Conservation (phyloP, 2,888 invertebrate species). For the Venusia cambrica region DNA sequence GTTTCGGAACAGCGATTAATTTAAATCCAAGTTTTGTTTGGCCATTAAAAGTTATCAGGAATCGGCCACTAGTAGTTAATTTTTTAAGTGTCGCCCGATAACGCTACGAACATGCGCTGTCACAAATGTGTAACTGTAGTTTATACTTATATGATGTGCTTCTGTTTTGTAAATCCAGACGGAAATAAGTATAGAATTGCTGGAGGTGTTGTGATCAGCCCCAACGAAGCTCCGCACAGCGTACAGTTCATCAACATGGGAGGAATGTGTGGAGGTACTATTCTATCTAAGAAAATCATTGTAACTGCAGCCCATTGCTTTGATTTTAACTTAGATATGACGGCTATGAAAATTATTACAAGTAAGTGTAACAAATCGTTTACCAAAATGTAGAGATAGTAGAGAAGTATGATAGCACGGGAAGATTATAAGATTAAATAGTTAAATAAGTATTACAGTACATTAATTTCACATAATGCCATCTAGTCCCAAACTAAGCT, state of each 20-base stretch:
- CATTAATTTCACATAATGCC: too few relatives aligned
- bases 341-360: constrained; percentile 41
- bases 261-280: constrained; percentile 40
- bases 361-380: too few relatives aligned
- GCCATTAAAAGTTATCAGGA: constrained; percentile 1
- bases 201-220: constrained; percentile 4
- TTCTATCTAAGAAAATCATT: constrained; percentile 39
- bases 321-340: constrained; percentile 37
- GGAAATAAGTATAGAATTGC: constrained; percentile 32
- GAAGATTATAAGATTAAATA: too few relatives aligned
- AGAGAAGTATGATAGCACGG: too few relatives aligned
- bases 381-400: too few relatives aligned
- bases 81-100: background rate
- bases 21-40: background rate
- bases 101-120: background rate
- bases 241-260: constrained; percentile 43
- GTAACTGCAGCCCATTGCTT: constrained; percentile 51
- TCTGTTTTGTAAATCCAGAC: too few relatives aligned
- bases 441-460: too few relatives aligned
- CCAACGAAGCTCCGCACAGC: constrained; percentile 7
- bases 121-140: too few relatives aligned
- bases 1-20: too few relatives aligned
- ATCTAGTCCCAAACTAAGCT: too few relatives aligned
- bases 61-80: background rate
- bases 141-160: too few relatives aligned